Evolutionary conservation across 2,797 vertebrate genomes (phyloP), one percentile per base, ranked within the genome.

Genomic region (Esox masquinongy): DNA sequence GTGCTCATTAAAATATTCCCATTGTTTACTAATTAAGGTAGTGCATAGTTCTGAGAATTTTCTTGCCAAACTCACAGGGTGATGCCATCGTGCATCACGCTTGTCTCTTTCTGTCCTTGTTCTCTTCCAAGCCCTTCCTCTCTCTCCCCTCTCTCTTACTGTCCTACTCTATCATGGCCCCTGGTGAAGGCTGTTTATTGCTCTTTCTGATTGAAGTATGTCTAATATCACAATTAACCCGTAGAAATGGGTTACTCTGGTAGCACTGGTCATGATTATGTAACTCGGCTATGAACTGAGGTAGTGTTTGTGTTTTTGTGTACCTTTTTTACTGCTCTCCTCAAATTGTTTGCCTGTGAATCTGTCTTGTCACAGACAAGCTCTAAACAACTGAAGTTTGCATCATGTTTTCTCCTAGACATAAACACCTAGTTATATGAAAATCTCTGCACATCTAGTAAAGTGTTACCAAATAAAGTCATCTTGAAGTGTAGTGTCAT

Each of bases 1-100:
- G 68, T 76, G 80, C 89, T 94, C 90, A 92, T 93, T 94, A 92
- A 93, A 93, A 93, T 87, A 77, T 88, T 87, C 90, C 92, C 91
- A 88, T 90, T 87, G 90, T 92, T 93, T 90, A 88, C 85, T 88
- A 93, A 92, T 91, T 89, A 93, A 92, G 92, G 87, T 83, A 72
- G 63, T 77, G 82, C 86, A 81, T 74, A 91, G 89, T 87, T 89
- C 87, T 88, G 83, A 84, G 88, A 91, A 91, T 92, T 90, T 88
- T 79, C 83, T 90, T 74, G 26, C 86, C 86, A 88, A 89, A 90
- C 84, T 81, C 70, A 64, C 70, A 68, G 68, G 69, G 49, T 22
- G 22, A 6, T 24, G 31, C 7, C 17, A 24, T 47, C 53, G n/a
- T 11, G 31, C 8, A 24, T 47, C 76, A 22, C 47, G 24, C 7